phyloP scores from a whole-genome alignment of 2,797 vertebrate genomes.

The Pseudotriccus pelzelni region DNA sequence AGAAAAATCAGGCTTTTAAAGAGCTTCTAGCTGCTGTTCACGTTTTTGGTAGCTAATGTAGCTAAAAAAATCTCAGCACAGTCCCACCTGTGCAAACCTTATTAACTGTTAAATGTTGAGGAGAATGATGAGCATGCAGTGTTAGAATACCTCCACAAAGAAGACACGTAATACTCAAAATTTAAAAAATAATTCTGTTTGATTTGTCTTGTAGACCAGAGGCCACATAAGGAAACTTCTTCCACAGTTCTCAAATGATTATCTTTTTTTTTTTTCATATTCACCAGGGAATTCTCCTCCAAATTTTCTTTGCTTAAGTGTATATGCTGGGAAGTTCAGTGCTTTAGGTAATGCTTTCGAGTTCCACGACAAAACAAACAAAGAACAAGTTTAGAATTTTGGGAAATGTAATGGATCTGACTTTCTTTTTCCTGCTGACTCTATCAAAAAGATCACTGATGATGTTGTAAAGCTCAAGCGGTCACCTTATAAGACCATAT shows the following conservation, averaged over 20 bases:
- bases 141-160: background rate
- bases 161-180: accelerated
- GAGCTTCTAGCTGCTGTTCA: background rate
- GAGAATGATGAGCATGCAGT: background rate
- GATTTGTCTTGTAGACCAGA: background rate
- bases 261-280: background rate
- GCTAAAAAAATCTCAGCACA: background rate
- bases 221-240: background rate
- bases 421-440: background rate
- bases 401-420: background rate
- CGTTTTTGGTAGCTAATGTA: background rate
- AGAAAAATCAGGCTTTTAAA: background rate
- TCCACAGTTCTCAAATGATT: background rate
- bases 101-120: background rate
- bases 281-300: background rate
- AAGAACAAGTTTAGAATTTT: background rate
- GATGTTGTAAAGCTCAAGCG: background rate
- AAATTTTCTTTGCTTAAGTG: background rate
- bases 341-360: background rate
- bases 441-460: background rate
- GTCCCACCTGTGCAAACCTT: background rate
- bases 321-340: background rate
- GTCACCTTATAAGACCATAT: background rate
- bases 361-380: background rate
- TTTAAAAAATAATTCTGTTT: background rate